phyloP scores from a whole-genome alignment of 2,113 vertebrate genomes.

The Pseudolaguvia tuberculata region DNA sequence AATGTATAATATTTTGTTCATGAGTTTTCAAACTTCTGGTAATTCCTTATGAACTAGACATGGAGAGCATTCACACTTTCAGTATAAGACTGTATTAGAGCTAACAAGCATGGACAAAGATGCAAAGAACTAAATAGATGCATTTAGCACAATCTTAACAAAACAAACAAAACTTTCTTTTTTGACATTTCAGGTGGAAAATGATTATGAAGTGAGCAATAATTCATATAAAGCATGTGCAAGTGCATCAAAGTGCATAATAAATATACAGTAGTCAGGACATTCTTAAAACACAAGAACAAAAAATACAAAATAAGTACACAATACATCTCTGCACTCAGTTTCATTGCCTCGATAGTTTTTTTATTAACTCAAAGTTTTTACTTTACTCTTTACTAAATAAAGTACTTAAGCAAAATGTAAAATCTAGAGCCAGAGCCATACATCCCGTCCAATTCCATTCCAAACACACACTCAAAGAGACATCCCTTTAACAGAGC shows the following conservation, averaged over 20 bases:
- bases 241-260: conserved; percentile 18
- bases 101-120: neutral
- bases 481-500: neutral
- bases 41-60: too few relatives aligned
- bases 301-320: conserved; percentile 18
- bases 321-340: neutral
- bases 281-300: neutral
- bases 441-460: neutral
- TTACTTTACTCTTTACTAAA: neutral
- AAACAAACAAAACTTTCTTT: neutral
- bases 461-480: neutral
- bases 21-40: too few relatives aligned
- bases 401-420: too few relatives aligned
- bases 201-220: conserved; percentile 14
- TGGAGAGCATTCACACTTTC: neutral
- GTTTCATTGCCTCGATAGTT: neutral
- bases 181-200: too few relatives aligned
- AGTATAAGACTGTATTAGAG: conserved; percentile 5
- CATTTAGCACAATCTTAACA: neutral
- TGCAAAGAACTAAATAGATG: conserved; percentile 17
- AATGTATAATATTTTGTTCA: too few relatives aligned
- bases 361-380: neutral
- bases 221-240: conserved; percentile 13
- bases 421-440: neutral
- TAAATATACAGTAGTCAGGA: conserved; percentile 26